Percentiles rank a stretch among this genome's conserved stretches.
Conservation (phyloP, 2,888 invertebrate species). For the Euphydryas editha region DNA sequence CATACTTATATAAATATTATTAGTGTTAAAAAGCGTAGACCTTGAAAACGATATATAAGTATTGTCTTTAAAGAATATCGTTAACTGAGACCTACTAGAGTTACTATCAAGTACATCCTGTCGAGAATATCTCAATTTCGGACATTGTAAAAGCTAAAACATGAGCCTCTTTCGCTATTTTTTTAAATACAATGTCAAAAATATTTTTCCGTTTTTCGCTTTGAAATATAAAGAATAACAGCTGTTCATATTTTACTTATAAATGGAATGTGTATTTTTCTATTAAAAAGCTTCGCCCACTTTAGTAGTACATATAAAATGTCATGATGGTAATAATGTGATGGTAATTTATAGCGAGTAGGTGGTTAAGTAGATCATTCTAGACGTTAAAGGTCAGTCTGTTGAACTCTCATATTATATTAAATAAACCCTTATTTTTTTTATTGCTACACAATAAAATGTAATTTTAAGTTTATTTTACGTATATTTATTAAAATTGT, state of each 20-base stretch:
- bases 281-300: background rate
- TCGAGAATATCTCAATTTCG: background rate
- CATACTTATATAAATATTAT: no score
- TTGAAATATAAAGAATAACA: conserved; percentile 1
- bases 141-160: background rate
- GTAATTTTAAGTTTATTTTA: no score
- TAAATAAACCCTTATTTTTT: background rate
- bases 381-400: conserved; percentile 17
- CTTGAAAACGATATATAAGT: no score
- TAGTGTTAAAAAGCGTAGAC: no score
- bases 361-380: conserved; percentile 18
- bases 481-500: no score
- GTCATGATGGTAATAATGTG: conserved; percentile 8
- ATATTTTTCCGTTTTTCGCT: background rate
- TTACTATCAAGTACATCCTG: no score
- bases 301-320: background rate
- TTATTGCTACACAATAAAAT: no score
- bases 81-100: no score
- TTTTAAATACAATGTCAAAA: background rate
- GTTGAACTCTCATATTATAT: background rate
- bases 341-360: conserved; percentile 18
- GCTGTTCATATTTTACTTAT: background rate
- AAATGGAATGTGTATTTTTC: background rate
- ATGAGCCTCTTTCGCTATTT: background rate
- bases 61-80: no score